Conservation (phyloP, 2,888 invertebrate genomes). For the Dinocampus coccinellae region DNA sequence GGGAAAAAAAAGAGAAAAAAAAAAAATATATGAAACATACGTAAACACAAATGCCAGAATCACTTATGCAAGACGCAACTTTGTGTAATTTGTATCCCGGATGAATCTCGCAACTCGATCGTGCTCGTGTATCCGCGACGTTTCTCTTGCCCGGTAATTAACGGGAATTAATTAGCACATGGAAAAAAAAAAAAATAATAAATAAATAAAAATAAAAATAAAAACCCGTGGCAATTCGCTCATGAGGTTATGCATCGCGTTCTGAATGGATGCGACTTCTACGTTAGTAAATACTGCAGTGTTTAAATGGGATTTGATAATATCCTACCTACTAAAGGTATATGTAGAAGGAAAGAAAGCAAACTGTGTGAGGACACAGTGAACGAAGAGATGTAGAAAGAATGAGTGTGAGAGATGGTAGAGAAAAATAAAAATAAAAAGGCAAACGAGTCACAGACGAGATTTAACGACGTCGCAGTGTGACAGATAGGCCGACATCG, state of each 20-base stretch:
- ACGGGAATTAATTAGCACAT: conserved; percentile 61
- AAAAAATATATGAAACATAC: neutral
- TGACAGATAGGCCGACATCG: conserved; percentile 46
- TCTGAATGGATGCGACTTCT: conserved; percentile 35
- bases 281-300: conserved; percentile 31
- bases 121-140: conserved; percentile 43
- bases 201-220: no score
- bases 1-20: conserved; percentile 6
- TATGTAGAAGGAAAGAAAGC: conserved; percentile 3
- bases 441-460: conserved; percentile 18
- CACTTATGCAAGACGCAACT: conserved; percentile 48
- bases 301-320: conserved; percentile 30
- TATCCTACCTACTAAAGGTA: neutral
- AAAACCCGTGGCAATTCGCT: conserved; percentile 45
- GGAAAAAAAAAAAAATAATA: no score
- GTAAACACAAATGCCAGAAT: conserved; percentile 33
- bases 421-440: neutral
- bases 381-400: neutral
- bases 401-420: conserved; percentile 10
- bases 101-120: conserved; percentile 50
- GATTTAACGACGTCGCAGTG: conserved; percentile 47
- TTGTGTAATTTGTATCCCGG: conserved; percentile 51
- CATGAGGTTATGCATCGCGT: conserved; percentile 31
- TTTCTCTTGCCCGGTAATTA: conserved; percentile 56
- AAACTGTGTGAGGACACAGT: neutral